phyloP scores from a whole-genome alignment of 2,888 invertebrate species.

The Sphaeridia pumilis region DNA sequence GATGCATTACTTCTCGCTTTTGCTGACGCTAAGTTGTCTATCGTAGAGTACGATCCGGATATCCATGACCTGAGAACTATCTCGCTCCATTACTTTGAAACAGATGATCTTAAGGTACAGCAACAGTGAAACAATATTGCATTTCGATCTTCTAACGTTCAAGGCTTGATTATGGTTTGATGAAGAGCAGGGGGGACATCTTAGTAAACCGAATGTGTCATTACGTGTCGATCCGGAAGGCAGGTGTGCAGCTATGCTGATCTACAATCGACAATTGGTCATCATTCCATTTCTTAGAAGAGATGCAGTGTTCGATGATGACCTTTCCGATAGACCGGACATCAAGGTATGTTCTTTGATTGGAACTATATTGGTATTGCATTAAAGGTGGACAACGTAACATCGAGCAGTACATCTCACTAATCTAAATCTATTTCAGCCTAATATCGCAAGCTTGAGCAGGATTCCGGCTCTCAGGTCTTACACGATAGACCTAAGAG shows the following conservation, averaged over 20 bases:
- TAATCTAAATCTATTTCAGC: too few relatives aligned
- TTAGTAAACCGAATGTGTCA: slow-evolving; percentile 56
- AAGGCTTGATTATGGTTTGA: too few relatives aligned
- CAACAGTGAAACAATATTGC: too few relatives aligned
- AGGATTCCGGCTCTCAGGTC: slow-evolving; percentile 70
- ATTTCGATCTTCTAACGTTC: slow-evolving; percentile 1
- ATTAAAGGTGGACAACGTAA: too few relatives aligned
- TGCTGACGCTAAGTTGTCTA: slow-evolving; percentile 87
- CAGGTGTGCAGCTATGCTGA: slow-evolving; percentile 88
- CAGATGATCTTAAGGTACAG: slow-evolving; percentile 80
- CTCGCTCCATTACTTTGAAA: slow-evolving; percentile 96
- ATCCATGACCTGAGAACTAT: slow-evolving; percentile 80
- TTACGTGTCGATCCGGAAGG: slow-evolving; percentile 89
- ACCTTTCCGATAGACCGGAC: slow-evolving; percentile 37
- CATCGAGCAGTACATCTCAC: too few relatives aligned
- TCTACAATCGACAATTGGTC: slow-evolving; percentile 83
- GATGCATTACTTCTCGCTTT: slow-evolving; percentile 87
- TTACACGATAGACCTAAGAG: slow-evolving; percentile 71
- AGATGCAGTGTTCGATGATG: slow-evolving; percentile 70
- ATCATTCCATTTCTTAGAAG: slow-evolving; percentile 77
- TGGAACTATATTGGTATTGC: too few relatives aligned
- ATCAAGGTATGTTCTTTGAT: slow-evolving; percentile 28
- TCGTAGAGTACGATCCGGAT: slow-evolving; percentile 88
- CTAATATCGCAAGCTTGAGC: slow-evolving; percentile 34
- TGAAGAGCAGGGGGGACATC: slow-evolving; percentile 81